phyloP scores from a whole-genome alignment of 35 echinoderm and acorn worm species.

The Apostichopus californicus region DNA sequence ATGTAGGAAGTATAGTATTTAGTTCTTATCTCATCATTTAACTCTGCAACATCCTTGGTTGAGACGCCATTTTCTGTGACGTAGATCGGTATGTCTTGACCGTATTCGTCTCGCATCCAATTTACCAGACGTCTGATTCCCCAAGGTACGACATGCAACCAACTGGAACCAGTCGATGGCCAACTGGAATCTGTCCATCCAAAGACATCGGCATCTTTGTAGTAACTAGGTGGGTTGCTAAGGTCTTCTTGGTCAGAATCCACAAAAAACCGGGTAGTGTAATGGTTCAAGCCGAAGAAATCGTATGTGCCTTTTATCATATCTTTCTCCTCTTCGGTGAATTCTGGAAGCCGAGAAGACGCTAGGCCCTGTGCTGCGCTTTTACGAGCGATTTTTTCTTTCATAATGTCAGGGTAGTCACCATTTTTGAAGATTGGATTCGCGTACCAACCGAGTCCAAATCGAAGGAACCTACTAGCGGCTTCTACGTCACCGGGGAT shows the following conservation, averaged over 20 bases:
- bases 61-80: slow-evolving; percentile 90
- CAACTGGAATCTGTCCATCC: slow-evolving; percentile 33
- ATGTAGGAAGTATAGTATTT: too few relatives aligned
- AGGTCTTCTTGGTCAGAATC: slow-evolving; percentile 26
- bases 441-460: slow-evolving; percentile 57
- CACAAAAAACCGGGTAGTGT: slow-evolving; percentile 69
- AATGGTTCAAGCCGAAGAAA: slow-evolving; percentile 89
- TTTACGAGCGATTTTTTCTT: slow-evolving; percentile 45
- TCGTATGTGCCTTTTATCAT: slow-evolving; percentile 53
- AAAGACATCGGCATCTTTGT: slow-evolving; percentile 54
- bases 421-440: slow-evolving; percentile 60
- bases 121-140: slow-evolving; percentile 55
- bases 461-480: slow-evolving; percentile 42
- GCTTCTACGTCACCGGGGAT: slow-evolving; percentile 51
- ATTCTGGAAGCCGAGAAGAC: slow-evolving; percentile 46
- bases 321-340: slow-evolving; percentile 45
- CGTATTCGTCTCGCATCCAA: slow-evolving; percentile 80
- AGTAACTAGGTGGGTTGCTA: slow-evolving; percentile 53
- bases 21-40: slow-evolving; percentile 50
- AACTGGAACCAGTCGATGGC: slow-evolving; percentile 56
- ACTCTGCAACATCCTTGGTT: slow-evolving; percentile 53
- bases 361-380: slow-evolving; percentile 42
- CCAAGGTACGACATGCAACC: slow-evolving; percentile 67
- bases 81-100: slow-evolving; percentile 62
- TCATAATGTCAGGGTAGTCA: slow-evolving; percentile 64